phyloP scores from a whole-genome alignment of 2,113 vertebrate genomes.

The Terrapene triunguis region DNA sequence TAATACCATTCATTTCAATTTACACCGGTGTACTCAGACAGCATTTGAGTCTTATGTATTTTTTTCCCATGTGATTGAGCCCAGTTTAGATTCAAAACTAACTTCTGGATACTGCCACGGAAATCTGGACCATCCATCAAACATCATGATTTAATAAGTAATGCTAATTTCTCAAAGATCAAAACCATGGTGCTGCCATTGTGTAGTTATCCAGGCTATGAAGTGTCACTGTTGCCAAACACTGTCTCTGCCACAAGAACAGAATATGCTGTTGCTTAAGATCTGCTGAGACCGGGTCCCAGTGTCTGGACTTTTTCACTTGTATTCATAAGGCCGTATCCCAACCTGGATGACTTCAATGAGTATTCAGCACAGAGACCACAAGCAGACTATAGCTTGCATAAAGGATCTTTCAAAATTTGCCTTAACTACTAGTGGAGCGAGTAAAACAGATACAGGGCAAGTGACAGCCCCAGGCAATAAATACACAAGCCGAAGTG shows the following conservation, averaged over 20 bases:
- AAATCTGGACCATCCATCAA: background rate
- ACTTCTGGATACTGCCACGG: background rate
- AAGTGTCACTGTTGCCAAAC: background rate
- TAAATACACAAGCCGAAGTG: background rate
- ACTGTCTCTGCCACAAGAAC: background rate
- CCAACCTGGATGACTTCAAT: background rate
- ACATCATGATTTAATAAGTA: background rate
- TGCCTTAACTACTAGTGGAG: background rate
- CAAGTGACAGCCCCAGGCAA: no score
- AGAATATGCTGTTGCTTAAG: background rate
- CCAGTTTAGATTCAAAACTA: background rate
- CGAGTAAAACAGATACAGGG: background rate
- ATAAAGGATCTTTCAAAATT: background rate
- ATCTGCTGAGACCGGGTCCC: background rate
- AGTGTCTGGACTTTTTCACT: background rate
- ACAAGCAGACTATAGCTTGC: background rate
- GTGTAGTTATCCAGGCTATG: background rate
- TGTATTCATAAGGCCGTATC: background rate
- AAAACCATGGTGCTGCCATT: background rate
- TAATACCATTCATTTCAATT: background rate
- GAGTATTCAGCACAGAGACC: background rate
- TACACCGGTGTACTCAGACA: slow-evolving; percentile 21
- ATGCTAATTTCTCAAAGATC: background rate
- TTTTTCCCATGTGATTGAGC: background rate
- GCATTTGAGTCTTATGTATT: background rate